Base-by-base conservation (phyloP, 2,113 vertebrate species). In the Nesospiza acunhae region DNA sequence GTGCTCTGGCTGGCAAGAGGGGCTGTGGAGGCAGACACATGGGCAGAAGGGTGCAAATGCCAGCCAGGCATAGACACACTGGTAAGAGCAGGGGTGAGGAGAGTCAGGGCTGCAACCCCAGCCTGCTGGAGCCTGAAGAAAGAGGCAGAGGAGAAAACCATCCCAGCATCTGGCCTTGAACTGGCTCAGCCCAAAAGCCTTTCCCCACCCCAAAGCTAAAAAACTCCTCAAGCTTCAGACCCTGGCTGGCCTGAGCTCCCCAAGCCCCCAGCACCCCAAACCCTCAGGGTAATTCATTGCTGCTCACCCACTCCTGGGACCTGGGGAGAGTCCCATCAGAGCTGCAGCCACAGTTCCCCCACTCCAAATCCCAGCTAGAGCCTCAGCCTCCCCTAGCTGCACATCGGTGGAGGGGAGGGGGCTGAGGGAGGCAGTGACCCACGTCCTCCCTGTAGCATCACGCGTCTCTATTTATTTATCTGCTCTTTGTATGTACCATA, bases 381-480 rank as follows among this genome's bases (percentile, higher is more conserved):
- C 22, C 37, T 88, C 75, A 67, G 55, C 41, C 28, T 66, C 15
- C 46, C 52, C n/a, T 24, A 19, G 39, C n/a, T 80, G 89, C 72
- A 22, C 0, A 0, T 15, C 14, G 39, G 52, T 0, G 1, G 69
- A 72, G 30, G 22, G 9, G 23, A 72, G 42, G 39, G 72, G 31
- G 10, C 21, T 39, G 64, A 10, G 24, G 11, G 27, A 27, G 56
- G 10, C 55, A 67, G 53, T 90, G 85, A 35, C 59, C 72, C 6
- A 0, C 2, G 1, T 66, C 4, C 55, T 50, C 30, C 55, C 79
- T 50, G 55, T 50, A 74, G 79, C 86, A 92, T 88, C 80, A 89
- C 2, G 3, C 19, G 0, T 91, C 84, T 87, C 95, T 97, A 97
- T 97, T 97, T 97, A 97, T 97, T 96, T 94, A 87, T 89, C 93